These are phyloP conservation scores for Pipistrellus kuhlii DNA, from an alignment of 2,797 vertebrate species.

Conservation along the genomic window DNA sequence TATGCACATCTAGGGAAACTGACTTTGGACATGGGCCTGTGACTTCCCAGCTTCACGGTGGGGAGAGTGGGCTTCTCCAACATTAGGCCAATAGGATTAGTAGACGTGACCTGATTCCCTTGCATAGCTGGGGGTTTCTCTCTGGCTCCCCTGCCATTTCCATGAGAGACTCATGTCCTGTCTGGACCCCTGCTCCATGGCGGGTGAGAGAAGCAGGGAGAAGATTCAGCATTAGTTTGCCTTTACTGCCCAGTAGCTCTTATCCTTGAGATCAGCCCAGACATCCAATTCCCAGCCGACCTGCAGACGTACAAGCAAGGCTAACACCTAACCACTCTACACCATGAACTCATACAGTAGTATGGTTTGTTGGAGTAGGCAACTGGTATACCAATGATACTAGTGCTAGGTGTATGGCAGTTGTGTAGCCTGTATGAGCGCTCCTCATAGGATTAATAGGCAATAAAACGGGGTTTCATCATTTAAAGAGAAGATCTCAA, in stretches of 20 bases:
- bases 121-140: not conserved
- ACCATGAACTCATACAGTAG: not conserved
- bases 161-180: not conserved
- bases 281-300: not conserved
- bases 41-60: not conserved
- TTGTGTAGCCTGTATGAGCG: rapidly evolving
- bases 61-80: not conserved
- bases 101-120: not conserved
- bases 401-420: no score
- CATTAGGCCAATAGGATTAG: not conserved
- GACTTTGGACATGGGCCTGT: not conserved
- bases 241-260: not conserved
- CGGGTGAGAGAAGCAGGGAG: not conserved
- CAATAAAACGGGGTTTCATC: not conserved
- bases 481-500: not conserved
- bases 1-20: not conserved
- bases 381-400: not conserved
- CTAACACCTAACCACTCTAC: not conserved
- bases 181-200: not conserved
- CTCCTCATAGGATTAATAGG: not conserved
- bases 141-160: not conserved
- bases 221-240: not conserved
- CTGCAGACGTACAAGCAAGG: not conserved
- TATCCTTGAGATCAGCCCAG: not conserved
- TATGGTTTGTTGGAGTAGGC: not conserved